Conservation (phyloP, 2,113 vertebrate genomes). For the Ciconia boyciana region DNA sequence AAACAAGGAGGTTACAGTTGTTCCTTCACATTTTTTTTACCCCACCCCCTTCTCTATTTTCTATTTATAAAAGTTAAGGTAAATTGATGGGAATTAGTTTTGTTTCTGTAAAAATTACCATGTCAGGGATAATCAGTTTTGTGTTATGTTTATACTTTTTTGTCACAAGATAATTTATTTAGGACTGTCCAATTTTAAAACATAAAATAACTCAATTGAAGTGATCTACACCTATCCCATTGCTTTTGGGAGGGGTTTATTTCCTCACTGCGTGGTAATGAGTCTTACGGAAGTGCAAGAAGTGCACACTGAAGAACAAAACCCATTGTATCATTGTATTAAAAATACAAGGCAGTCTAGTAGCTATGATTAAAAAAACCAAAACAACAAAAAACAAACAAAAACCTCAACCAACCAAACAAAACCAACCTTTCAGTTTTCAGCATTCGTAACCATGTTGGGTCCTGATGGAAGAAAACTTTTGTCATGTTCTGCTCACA, state of each 20-base stretch:
- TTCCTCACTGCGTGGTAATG: not conserved
- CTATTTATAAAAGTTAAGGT: not conserved
- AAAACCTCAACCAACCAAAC: not conserved
- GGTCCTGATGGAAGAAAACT: not conserved
- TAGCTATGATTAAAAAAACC: not conserved
- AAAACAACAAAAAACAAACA: not conserved
- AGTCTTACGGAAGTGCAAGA: not conserved
- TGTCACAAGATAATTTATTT: not conserved
- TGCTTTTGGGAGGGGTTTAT: not conserved
- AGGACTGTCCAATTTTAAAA: not conserved
- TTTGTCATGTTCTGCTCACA: not conserved
- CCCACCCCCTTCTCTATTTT: not conserved
- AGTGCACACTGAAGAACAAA: not conserved
- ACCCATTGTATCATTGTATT: not conserved
- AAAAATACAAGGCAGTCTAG: not conserved
- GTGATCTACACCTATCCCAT: rapidly evolving
- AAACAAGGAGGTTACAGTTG: not conserved
- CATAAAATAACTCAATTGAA: not conserved
- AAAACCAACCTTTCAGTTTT: not conserved
- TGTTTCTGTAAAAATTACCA: not conserved
- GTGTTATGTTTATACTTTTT: not conserved
- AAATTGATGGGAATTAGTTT: not conserved
- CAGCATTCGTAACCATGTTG: not conserved
- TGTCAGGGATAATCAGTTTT: not conserved
- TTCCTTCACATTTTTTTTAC: not conserved